phyloP scores from a whole-genome alignment of 2,113 vertebrate genomes.

The Phalacrocorax carbo region DNA sequence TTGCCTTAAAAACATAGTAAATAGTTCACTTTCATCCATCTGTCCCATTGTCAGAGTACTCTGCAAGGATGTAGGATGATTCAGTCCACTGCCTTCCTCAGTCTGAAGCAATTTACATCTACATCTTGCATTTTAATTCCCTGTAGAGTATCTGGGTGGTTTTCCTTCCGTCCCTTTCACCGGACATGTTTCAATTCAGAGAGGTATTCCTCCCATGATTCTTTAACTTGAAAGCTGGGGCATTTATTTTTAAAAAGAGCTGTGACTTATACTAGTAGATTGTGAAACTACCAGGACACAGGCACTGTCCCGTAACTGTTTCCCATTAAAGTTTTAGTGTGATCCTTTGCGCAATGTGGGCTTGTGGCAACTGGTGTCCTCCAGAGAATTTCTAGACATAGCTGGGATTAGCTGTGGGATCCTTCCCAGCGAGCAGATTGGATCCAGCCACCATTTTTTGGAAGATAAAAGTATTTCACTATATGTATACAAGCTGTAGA shows the following conservation, averaged over 20 bases:
- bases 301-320: not conserved
- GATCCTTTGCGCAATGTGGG: not conserved
- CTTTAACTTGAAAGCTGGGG: not conserved
- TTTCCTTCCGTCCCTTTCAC: not conserved
- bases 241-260: not conserved
- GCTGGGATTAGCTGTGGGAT: not conserved
- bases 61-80: not conserved
- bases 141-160: not conserved
- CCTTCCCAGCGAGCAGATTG: not conserved
- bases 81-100: not conserved
- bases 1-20: not conserved
- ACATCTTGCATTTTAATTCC: not conserved
- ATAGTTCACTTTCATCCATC: not conserved
- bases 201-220: not conserved
- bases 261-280: not conserved
- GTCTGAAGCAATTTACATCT: not conserved
- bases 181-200: not conserved
- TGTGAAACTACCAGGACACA: not conserved
- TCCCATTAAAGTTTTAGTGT: fast-evolving
- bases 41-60: not conserved
- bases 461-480: not conserved
- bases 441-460: not conserved
- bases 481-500: not conserved
- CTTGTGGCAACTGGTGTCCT: not conserved
- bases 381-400: not conserved